A percentile compares a stretch with the other conserved stretches of the same genome.
phyloP scores from a whole-genome alignment of 2,888 invertebrate species.

The Acronicta leporina region DNA sequence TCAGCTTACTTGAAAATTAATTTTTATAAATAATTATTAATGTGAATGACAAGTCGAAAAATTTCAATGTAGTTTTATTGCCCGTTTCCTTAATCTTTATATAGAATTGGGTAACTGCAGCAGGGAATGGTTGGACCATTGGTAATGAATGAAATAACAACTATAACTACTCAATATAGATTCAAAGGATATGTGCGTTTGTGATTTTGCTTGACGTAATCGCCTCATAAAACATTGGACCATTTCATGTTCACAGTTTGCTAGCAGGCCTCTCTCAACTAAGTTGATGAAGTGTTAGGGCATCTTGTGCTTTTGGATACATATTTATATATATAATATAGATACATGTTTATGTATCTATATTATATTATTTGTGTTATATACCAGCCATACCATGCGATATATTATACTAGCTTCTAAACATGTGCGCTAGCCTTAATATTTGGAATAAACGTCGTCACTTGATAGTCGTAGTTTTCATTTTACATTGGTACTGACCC shows the following conservation, averaged over 20 bases:
- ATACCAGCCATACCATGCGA: no score
- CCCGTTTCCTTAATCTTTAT: not conserved
- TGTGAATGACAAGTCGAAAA: slow-evolving; percentile 1
- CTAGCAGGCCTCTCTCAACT: not conserved
- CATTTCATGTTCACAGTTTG: not conserved
- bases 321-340: no score
- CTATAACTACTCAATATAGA: not conserved
- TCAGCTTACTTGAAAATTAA: slow-evolving; percentile 1
- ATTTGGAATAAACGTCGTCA: no score
- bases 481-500: no score
- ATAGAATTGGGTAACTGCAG: not conserved
- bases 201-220: slow-evolving; percentile 10
- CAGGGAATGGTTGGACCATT: slow-evolving; percentile 12
- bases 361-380: no score
- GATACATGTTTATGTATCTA: no score
- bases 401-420: no score
- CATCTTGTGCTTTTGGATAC: not conserved
- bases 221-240: not conserved
- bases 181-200: slow-evolving; percentile 8
- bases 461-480: no score
- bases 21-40: no score
- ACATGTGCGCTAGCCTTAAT: no score
- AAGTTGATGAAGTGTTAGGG: not conserved
- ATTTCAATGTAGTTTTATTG: slow-evolving; percentile 11
- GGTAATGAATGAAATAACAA: slow-evolving; percentile 9